Evolutionary conservation across 2,888 invertebrate species (phyloP).

Genomic region (Nyleta sp.): DNA sequence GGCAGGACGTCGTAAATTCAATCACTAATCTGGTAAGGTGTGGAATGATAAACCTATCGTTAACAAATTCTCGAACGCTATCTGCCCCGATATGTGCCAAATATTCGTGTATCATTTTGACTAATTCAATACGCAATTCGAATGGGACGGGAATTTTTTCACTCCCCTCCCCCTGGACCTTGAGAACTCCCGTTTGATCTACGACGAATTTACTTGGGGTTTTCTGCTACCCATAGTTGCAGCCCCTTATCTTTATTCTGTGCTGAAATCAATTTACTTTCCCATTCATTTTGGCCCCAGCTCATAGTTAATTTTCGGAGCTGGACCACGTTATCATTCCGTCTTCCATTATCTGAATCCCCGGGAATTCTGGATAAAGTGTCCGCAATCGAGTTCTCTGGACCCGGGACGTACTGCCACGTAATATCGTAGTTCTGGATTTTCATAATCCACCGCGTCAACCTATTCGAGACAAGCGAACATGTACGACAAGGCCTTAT

Average conservation of each 20-base stretch:
- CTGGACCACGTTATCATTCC: no score
- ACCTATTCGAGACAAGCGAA: constrained; percentile 2
- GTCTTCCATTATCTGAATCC: no score
- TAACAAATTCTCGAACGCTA: not conserved
- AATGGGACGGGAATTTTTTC: constrained; percentile 2
- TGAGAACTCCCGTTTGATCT: no score
- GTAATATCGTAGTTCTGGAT: constrained; percentile 16
- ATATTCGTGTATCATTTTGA: not conserved
- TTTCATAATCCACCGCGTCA: constrained; percentile 19
- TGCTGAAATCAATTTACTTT: no score
- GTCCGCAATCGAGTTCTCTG: not conserved
- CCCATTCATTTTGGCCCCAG: no score
- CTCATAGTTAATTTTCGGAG: no score
- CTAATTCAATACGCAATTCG: not conserved
- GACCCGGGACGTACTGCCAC: constrained; percentile 18
- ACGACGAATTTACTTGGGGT: not conserved
- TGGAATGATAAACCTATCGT: not conserved
- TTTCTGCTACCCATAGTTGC: no score
- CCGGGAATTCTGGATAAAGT: no score
- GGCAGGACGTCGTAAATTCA: not conserved
- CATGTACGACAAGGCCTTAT: constrained; percentile 27
- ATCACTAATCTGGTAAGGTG: not conserved
- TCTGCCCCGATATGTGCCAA: constrained; percentile 12
- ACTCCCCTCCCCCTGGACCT: not conserved
- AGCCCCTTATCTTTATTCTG: no score